These are phyloP conservation scores for Oxyteleia sp. DNA, from an alignment of 2,888 invertebrate genomes.

Conservation along the genomic window DNA sequence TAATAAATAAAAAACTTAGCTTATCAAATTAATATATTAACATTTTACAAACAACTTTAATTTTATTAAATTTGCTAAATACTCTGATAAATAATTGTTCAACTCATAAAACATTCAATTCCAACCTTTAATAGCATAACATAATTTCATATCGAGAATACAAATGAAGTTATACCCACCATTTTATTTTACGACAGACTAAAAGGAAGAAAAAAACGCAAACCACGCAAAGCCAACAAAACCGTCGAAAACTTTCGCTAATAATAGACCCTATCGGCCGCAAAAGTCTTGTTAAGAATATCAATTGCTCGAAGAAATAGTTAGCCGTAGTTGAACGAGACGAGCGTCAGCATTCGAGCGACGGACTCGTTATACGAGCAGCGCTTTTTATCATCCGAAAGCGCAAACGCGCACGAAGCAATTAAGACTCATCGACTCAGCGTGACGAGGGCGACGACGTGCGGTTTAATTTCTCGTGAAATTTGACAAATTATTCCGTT, in stretches of 20 bases:
- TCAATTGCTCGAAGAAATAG: slow-evolving; percentile 14
- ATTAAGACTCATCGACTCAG: slow-evolving; percentile 57
- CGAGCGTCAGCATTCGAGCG: slow-evolving; percentile 3
- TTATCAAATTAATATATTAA: too few species aligned
- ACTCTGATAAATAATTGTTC: too few species aligned
- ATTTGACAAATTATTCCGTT: slow-evolving; percentile 58
- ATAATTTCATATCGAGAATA: too few species aligned
- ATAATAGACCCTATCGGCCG: slow-evolving; percentile 9
- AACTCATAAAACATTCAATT: too few species aligned
- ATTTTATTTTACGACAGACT: too few species aligned
- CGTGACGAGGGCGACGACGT: slow-evolving; percentile 24
- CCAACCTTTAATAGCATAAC: too few species aligned
- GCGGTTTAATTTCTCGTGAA: slow-evolving; percentile 58
- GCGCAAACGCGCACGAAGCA: slow-evolving; percentile 34
- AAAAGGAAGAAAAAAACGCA: too few species aligned
- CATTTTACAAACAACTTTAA: too few species aligned
- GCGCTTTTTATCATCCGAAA: slow-evolving; percentile 46
- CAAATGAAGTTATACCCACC: too few species aligned
- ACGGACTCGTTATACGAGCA: slow-evolving; percentile 25
- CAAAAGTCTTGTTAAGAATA: slow-evolving; percentile 21
- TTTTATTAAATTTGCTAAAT: too few species aligned
- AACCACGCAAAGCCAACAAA: too few species aligned
- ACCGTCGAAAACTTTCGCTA: background rate
- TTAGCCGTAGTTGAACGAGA: slow-evolving; percentile 6
- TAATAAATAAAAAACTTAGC: too few species aligned